These are phyloP conservation scores for Pomacea canaliculata DNA, from an alignment of 2,888 invertebrate species.

Conservation along the genomic window DNA sequence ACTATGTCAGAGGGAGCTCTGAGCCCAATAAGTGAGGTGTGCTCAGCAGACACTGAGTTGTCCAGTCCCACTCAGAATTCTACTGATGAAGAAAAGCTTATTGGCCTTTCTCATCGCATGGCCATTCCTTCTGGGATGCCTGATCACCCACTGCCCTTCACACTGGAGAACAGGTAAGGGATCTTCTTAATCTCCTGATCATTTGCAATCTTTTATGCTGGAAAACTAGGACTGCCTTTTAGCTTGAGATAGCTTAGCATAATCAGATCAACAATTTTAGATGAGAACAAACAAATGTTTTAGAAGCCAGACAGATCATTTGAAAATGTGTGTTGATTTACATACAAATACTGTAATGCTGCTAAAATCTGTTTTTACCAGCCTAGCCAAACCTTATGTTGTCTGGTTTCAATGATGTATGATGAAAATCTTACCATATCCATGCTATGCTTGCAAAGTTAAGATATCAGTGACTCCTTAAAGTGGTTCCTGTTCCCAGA, in stretches of 20 bases:
- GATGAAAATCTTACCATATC: not conserved
- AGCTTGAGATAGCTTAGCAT: no score
- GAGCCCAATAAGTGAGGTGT: conserved; percentile 46
- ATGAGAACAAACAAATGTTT: no score
- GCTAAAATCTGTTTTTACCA: no score
- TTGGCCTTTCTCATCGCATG: conserved; percentile 31
- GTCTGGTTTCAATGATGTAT: not conserved
- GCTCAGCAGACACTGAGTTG: conserved; percentile 49
- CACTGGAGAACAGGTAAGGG: conserved; percentile 65
- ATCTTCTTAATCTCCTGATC: not conserved
- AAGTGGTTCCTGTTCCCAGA: no score
- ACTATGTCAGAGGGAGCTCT: conserved; percentile 39
- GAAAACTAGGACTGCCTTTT: no score
- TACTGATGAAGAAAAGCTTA: conserved; percentile 89
- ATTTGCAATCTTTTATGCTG: no score
- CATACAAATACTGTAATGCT: no score
- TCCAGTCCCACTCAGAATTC: conserved; percentile 76
- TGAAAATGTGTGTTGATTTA: no score
- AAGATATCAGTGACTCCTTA: no score
- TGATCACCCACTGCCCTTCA: conserved; percentile 58
- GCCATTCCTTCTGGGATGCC: conserved; percentile 27
- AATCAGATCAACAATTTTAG: no score
- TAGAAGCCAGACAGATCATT: no score
- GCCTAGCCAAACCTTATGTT: not conserved
- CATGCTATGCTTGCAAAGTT: not conserved